Evolutionary conservation across 2,113 vertebrate species (phyloP), one percentile per base, ranked within the genome.

Genomic region (Pleuronectes platessa): DNA sequence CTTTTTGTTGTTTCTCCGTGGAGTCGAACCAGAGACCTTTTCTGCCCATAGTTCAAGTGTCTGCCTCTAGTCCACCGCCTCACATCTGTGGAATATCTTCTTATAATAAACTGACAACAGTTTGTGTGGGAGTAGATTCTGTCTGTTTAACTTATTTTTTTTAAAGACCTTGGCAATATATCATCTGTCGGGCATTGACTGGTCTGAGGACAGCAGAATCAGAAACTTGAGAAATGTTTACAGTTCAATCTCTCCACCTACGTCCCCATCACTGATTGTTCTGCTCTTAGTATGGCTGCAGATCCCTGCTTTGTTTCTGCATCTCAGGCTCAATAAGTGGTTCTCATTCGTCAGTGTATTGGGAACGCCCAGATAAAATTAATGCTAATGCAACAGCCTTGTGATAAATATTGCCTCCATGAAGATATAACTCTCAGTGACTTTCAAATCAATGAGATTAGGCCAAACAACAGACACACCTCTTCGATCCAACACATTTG

Each of bases 221-320:
- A 63, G 68, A 73, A 61, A 82, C n/a, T 14, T 55, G 24, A 69
- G 47, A 61, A 70, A 62, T 71, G 60, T 40, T 35, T 66, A 61
- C 27, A 12, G 70, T 59, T 62, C 56, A 51, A 60, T 58, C 72
- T 62, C 45, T 2, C 40, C 40, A 42, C 40, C 40, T 42, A 37
- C 35, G 2, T 37, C 35, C 12, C n/a, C 61, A 35, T 45, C 9
- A 20, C 58, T 66, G 60, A 72, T 62, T 78, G 67, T 68, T 74
- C 40, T 58, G 49, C 68, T 62, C 5, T 4, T 27, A 27, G 27
- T 27, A 27, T 5, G 31, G 31, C 31, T 31, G 31, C 31, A 31
- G 5, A 31, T 2, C 26, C 26, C 3, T 10, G 15, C 56, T 42
- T 42, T 13, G 40, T 42, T 42, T 42, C 40, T 49, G 15, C 45